These are phyloP conservation scores for Microctenopoma stevenorrisi DNA, from an alignment of 2,797 vertebrate species.

Conservation along the genomic window DNA sequence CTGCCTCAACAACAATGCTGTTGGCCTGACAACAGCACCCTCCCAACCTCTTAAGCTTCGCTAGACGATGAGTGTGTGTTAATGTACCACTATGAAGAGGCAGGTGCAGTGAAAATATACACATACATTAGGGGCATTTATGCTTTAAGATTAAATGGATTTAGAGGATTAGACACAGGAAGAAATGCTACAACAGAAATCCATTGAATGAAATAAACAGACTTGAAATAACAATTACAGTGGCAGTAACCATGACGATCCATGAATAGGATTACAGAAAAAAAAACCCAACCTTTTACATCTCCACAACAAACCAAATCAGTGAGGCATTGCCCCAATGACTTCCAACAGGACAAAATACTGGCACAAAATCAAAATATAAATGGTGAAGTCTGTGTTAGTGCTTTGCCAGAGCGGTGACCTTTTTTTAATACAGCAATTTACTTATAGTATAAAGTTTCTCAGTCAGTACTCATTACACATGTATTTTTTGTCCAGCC, in stretches of 20 bases:
- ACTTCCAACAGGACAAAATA: neutral
- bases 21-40: slow-evolving; percentile 68
- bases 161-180: neutral
- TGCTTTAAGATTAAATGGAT: neutral
- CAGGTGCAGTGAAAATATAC: slow-evolving; percentile 55
- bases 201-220: neutral
- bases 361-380: neutral
- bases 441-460: no score
- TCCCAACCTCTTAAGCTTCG: slow-evolving; percentile 57
- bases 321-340: neutral
- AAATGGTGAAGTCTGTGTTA: neutral
- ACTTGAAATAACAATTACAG: neutral
- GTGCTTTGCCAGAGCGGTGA: neutral
- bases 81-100: slow-evolving; percentile 54
- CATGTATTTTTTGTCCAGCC: neutral
- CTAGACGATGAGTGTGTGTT: slow-evolving; percentile 37
- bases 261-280: slow-evolving; percentile 1
- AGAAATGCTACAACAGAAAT: neutral
- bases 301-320: slow-evolving; percentile 26
- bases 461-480: neutral
- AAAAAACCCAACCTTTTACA: neutral
- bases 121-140: slow-evolving; percentile 11
- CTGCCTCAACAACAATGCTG: slow-evolving; percentile 73
- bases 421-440: neutral
- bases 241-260: slow-evolving; percentile 1